Base-by-base conservation (phyloP, 2,113 vertebrate species). In the Ictidomys tridecemlineatus region DNA sequence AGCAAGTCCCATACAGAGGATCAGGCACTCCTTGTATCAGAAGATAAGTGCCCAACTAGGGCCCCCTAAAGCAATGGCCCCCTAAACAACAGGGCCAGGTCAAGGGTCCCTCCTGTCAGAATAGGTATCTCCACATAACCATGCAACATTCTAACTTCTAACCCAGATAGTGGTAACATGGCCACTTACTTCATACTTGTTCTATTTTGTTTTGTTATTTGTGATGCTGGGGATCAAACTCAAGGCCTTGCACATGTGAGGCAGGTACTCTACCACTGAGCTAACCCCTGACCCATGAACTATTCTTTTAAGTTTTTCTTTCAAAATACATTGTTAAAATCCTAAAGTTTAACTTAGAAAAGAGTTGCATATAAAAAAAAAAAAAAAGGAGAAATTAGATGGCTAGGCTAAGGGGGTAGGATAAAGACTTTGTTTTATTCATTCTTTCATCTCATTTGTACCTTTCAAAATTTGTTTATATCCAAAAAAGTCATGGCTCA, bases 401-500 rank as follows among this genome's bases (percentile, higher is more conserved):
- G 53, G 34, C 65, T 65, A 32, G 12, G 70, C 42, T 61, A 63
- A 74, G 30, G 65, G 32, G 20, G 10, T n/a, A 93, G 14, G 51
- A 80, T 61, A 94, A 76, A 89, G 30, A 93, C 34, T 53, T 85
- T 10, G 34, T 34, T 89, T 85, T 72, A 45, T 73, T 83, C 77
- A 51, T 84, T 95, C 42, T 92, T 95, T 53, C 30, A 51, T 53
- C 53, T 92, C 39, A 91, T 80, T 61, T 90, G 20, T n/a, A 79
- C 14, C 37, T 94, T 88, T 76, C 82, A 76, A 82, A 87, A 78
- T 93, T 94, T 85, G 32, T 77, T 94, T 32, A 73, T 72, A 90
- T 80, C 61, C 4, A 51, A 76, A 96, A 93, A 85, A 37, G 20
- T 58, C 22, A 2, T 58, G 56, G 20, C 18, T 58, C 56, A 58